Conservation (phyloP, 2,888 invertebrate genomes). For the Leptinotarsa rubiginosa region DNA sequence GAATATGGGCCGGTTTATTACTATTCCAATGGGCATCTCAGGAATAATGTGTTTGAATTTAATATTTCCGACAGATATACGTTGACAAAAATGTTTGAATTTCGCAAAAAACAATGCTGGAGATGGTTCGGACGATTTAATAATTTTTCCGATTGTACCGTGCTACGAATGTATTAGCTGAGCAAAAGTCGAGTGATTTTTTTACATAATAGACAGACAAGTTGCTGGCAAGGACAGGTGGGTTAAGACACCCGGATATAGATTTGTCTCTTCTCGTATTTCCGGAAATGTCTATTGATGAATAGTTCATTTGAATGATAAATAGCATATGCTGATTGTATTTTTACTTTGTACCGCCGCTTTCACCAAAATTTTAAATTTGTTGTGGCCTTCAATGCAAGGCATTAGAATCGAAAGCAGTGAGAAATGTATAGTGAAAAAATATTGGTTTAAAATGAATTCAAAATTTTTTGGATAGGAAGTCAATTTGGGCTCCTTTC, state of each 20-base stretch:
- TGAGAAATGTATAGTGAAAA: no score
- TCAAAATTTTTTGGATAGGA: no score
- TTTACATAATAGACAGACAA: constrained; percentile 46
- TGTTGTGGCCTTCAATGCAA: background rate
- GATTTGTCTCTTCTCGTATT: constrained; percentile 39
- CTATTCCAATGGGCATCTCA: no score
- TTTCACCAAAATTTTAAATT: background rate
- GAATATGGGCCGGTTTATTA: no score
- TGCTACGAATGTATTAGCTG: constrained; percentile 26
- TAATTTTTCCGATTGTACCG: constrained; percentile 9
- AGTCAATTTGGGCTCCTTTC: no score
- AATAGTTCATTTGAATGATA: constrained; percentile 7
- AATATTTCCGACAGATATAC: no score
- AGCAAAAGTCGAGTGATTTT: constrained; percentile 26
- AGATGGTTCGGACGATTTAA: background rate
- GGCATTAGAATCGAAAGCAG: no score
- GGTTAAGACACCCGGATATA: constrained; percentile 51
- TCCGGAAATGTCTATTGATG: constrained; percentile 39
- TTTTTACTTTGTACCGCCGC: background rate
- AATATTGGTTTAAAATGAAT: no score
- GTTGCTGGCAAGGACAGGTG: constrained; percentile 49
- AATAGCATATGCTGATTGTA: background rate
- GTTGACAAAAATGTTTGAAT: background rate
- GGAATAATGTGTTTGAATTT: no score
- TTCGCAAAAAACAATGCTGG: background rate